Conservation (phyloP, 1,140 invertebrate genomes). For the Lordiphosa stackelbergi region DNA sequence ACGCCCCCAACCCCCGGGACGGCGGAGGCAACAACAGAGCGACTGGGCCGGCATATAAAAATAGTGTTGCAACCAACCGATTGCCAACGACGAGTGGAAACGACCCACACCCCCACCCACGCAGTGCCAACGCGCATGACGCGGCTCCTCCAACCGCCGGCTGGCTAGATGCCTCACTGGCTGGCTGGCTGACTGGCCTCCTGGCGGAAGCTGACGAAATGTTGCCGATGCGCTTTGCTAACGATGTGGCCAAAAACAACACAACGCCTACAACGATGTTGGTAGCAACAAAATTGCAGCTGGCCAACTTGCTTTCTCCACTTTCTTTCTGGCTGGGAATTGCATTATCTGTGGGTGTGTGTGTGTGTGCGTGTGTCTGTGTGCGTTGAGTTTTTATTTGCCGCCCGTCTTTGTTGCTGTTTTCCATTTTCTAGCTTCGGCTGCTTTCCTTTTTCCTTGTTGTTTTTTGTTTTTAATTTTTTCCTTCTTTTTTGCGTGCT, state of each 20-base stretch:
- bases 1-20: constrained; percentile 30
- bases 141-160: constrained; percentile 53
- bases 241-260: constrained; percentile 74
- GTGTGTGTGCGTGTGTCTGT: constrained; percentile 18
- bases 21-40: constrained; percentile 8
- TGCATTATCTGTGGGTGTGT: constrained; percentile 56
- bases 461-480: constrained; percentile 27
- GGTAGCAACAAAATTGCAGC: constrained; percentile 53
- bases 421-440: constrained; percentile 62
- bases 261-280: constrained; percentile 56
- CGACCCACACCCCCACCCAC: constrained; percentile 40
- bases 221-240: constrained; percentile 73
- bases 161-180: constrained; percentile 30
- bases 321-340: constrained; percentile 62
- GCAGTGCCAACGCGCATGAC: constrained; percentile 69
- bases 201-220: constrained; percentile 71
- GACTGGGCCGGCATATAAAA: constrained; percentile 64
- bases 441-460: constrained; percentile 38
- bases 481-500: constrained; percentile 13
- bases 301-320: constrained; percentile 49
- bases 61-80: constrained; percentile 53
- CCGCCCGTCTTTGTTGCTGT: constrained; percentile 48
- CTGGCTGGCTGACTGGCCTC: constrained; percentile 25
- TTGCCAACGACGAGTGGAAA: constrained; percentile 36
- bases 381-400: constrained; percentile 64